Evolutionary conservation across 2,888 invertebrate genomes (phyloP), one percentile per base, ranked within the genome.

Genomic region (Orchesella flavescens): DNA sequence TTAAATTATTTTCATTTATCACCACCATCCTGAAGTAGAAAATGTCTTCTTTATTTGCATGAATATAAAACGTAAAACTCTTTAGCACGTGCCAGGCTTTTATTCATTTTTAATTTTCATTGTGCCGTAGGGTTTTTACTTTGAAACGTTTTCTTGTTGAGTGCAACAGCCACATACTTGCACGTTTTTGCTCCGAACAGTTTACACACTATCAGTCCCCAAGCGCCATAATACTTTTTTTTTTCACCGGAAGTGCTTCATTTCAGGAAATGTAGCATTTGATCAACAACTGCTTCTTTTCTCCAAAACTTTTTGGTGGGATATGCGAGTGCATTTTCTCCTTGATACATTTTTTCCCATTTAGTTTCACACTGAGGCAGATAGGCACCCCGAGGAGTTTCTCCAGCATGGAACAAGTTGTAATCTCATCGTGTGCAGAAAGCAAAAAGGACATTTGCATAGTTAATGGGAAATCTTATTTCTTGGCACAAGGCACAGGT

Each of bases 401-500:
- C 23, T 49, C 1, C 55, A 65, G 55, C 69, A 23, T 65, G 71
- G 17, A 78, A 61, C 78, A 78, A 49, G 78, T 19, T 71, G 78
- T 78, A 78, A 78, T 78, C 78, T 78, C 78, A 23, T 61, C 53
- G 69, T 49, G 69, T 19, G 21, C 43, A 63, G 59, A 68, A 57
- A 24, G 69, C 69, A 63, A 34, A 34, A 34, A 55, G 71, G 71
- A 71, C 78, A 78, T 78, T 78, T 78, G 78, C 78, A 78, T 78
- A 69, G 71, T 71, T 78, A 78, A 78, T 78, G 78, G 78, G 63
- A 71, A 78, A 71, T 78, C 78, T 78, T 78, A 59, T 68, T 78
- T 78, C 78, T 71, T 78, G 69, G 78, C 78, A 78, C 34, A 34
- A 34, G 34, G 34, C 34, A 34, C 78, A 78, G 69, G 78, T 78